Base-by-base conservation (phyloP, 2,888 invertebrate species). In the Phortica magna region DNA sequence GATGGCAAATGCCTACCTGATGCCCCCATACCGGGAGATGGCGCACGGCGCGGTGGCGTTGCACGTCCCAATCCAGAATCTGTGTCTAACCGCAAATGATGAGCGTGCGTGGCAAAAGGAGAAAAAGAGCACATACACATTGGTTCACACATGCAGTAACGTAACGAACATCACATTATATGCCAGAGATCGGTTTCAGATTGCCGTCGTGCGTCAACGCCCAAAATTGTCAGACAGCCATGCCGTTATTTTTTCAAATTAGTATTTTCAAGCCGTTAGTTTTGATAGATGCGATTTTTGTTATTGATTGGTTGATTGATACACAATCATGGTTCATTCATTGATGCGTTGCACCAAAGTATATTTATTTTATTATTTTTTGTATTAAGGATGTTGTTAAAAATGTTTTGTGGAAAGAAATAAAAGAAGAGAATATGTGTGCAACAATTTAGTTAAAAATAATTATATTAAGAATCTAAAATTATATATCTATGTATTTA, bases 11-110 rank as follows among this genome's bases (percentile, higher is more conserved):
- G 95, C 90, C 96, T 94, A 89, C 90, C 89, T 85, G 94, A 93
- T 84, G 94, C 93, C 81, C 93, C 93, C 94, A 96, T 94, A 76
- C 96, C 96, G 39, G 97, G 97, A 81, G 97, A 97, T 74, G 97
- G 96, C 64, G 96, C 96, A 89, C 97, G 94, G 82, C 97, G 94
- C 72, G 97, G 97, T 76, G 97, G 97, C 76, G 97, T 97, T 72
- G 96, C 96, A 88, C 96, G 94, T 68, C 97, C 97, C 92, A 97
- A 93, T 82, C 97, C 97, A 84, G 96, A 96, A 93, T 97, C 97
- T 92, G 96, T 95, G 92, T 95, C 95, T 91, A 93, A 84, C 87
- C 91, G 82, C 77, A 83, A 84, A 89, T 6, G 10, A 61, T 19
- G 48, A 12, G 83, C 83, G 67, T 53, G 70, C 42, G 31, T 31